phyloP scores from a whole-genome alignment of 2,113 vertebrate species.

The Lonchura striata region DNA sequence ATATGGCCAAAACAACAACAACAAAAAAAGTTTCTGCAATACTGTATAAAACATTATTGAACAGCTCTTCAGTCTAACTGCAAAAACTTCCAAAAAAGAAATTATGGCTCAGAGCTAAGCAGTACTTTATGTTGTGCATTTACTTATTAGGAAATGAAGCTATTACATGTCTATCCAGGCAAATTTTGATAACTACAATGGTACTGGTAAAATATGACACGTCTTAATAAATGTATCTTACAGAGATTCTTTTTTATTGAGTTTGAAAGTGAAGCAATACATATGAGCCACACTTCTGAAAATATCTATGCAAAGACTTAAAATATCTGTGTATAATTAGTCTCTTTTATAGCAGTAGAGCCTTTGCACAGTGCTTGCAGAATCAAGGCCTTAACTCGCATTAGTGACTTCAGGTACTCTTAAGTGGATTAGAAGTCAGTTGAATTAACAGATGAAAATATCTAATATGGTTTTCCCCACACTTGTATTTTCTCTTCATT shows the following conservation, averaged over 20 bases:
- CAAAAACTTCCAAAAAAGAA: background rate
- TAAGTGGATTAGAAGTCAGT: background rate
- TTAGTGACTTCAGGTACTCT: background rate
- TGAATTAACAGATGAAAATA: background rate
- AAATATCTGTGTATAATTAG: background rate
- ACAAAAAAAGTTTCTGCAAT: conserved; percentile 19
- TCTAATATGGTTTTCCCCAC: background rate
- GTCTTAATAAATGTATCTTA: background rate
- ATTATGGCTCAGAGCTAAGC: background rate
- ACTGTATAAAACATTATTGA: background rate
- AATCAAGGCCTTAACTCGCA: background rate
- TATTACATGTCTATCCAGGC: background rate
- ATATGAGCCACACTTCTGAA: background rate
- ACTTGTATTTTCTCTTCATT: conserved; percentile 8
- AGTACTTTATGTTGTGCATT: background rate
- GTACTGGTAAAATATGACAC: background rate
- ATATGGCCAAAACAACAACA: background rate
- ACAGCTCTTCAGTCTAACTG: background rate
- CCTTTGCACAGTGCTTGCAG: background rate
- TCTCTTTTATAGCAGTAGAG: background rate
- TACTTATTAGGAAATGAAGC: background rate
- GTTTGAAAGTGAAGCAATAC: conserved; percentile 18
- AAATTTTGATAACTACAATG: background rate
- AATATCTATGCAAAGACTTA: background rate
- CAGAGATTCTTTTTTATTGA: background rate